Evolutionary conservation across 2,888 invertebrate species (phyloP), one percentile per base, ranked within the genome.

Genomic region (Allolobophora icterica): DNA sequence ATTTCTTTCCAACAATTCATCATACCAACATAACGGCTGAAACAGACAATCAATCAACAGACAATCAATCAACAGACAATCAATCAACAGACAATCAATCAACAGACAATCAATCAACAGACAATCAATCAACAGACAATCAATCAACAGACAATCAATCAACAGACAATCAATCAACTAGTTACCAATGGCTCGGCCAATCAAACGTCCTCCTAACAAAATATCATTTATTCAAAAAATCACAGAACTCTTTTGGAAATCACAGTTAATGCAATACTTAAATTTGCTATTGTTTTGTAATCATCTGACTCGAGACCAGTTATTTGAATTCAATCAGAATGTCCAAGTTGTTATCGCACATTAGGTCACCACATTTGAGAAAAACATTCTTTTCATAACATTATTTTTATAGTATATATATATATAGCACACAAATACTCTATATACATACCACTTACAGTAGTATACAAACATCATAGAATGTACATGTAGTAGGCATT

Each of bases 191-290:
- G 71, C 71, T 71, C 71, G 30, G 71, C 71, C 71, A 71, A 52
- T 19, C 19, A 52, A 71, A 71, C n/a, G n/a, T 71, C 13, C n/a
- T 71, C 13, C n/a, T n/a, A 71, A 71, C 71, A 52, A 52, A 52
- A 52, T 52, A 71, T n/a, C 71, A 71, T 71, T n/a, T n/a, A n/a
- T 71, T 71, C 30, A 71, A 71, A 52, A 71, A 71, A 71, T 71
- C 71, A 71, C 71, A 71, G 71, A 71, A 71, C 71, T 71, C 71
- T 71, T n/a, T 71, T n/a, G 71, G 71, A 71, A 71, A 71, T 71
- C 71, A 71, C 71, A 71, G 71, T 71, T 71, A 71, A 71, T n/a
- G n/a, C 71, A 71, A 71, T 71, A 71, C 71, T n/a, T 71, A 30
- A 71, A 71, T 71, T 71, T 71, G 71, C 71, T n/a, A 71, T 71